A percentile compares a stretch with the other conserved stretches of the same genome.
phyloP scores from a whole-genome alignment of 2,888 invertebrate species.

The Aphelenchoides bicaudatus region DNA sequence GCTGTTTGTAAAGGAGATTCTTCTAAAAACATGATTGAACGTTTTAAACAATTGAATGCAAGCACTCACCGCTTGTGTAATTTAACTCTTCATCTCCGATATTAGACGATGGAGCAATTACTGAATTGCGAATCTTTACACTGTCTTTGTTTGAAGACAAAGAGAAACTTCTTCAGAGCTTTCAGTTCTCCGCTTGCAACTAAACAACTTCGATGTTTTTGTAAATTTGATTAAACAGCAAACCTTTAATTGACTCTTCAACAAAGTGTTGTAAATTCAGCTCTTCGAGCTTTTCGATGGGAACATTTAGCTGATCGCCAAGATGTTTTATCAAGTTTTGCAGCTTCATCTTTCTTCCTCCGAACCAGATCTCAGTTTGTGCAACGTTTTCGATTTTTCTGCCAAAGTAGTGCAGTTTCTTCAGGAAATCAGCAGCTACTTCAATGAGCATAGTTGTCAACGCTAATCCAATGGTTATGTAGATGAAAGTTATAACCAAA shows the following conservation, averaged over 20 bases:
- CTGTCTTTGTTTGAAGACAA: slow-evolving; percentile 8
- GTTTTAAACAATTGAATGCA: background rate
- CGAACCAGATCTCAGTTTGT: slow-evolving; percentile 53
- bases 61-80: slow-evolving; percentile 17
- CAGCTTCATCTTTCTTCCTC: slow-evolving; percentile 57
- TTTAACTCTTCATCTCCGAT: slow-evolving; percentile 1
- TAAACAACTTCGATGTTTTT: no score
- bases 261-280: slow-evolving; percentile 52
- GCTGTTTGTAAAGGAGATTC: slow-evolving; percentile 5
- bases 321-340: slow-evolving; percentile 53
- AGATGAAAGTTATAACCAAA: slow-evolving; percentile 46
- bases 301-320: slow-evolving; percentile 56
- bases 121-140: background rate
- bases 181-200: slow-evolving; percentile 54
- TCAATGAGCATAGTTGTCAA: slow-evolving; percentile 54
- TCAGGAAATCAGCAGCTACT: slow-evolving; percentile 50
- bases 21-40: slow-evolving; percentile 4
- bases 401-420: slow-evolving; percentile 54
- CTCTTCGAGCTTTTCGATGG: slow-evolving; percentile 39
- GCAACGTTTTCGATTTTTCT: slow-evolving; percentile 54
- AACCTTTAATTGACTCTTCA: slow-evolving; percentile 52
- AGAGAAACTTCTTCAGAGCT: slow-evolving; percentile 36
- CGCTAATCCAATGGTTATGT: slow-evolving; percentile 52
- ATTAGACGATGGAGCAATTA: background rate
- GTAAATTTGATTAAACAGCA: no score